These are phyloP conservation scores for Callipepla californica DNA, from an alignment of 2,113 vertebrate species.

Conservation along the genomic window DNA sequence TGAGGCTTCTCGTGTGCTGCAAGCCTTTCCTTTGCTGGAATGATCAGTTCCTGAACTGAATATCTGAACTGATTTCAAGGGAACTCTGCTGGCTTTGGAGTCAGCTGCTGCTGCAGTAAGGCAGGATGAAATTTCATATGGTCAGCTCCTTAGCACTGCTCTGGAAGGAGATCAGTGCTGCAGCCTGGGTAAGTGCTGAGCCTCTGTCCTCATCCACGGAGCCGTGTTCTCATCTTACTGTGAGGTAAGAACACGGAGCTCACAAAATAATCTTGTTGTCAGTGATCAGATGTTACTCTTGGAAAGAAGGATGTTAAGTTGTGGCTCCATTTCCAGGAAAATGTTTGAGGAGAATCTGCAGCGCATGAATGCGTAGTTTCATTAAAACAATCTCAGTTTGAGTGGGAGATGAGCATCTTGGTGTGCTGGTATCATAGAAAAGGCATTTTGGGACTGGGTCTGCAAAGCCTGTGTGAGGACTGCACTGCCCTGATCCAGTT, in stretches of 20 bases:
- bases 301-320: conserved; percentile 18
- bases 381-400: background rate
- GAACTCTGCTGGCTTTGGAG: background rate
- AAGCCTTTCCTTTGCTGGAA: background rate
- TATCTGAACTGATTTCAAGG: conserved; percentile 11
- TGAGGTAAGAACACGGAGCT: background rate
- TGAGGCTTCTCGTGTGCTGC: background rate
- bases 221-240: background rate
- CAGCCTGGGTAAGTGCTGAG: background rate
- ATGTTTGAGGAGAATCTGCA: background rate
- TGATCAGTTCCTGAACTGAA: background rate
- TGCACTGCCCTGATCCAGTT: background rate
- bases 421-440: background rate
- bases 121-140: conserved; percentile 12
- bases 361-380: background rate
- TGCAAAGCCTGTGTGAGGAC: background rate
- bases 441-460: background rate
- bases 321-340: background rate
- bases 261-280: background rate
- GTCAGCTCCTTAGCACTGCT: background rate
- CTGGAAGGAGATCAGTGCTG: conserved; percentile 30
- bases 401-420: background rate
- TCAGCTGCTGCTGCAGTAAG: background rate
- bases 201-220: background rate
- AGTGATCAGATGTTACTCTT: conserved; percentile 30